Base-by-base conservation (phyloP, 2,888 invertebrate species). In the Stramonita haemastoma region DNA sequence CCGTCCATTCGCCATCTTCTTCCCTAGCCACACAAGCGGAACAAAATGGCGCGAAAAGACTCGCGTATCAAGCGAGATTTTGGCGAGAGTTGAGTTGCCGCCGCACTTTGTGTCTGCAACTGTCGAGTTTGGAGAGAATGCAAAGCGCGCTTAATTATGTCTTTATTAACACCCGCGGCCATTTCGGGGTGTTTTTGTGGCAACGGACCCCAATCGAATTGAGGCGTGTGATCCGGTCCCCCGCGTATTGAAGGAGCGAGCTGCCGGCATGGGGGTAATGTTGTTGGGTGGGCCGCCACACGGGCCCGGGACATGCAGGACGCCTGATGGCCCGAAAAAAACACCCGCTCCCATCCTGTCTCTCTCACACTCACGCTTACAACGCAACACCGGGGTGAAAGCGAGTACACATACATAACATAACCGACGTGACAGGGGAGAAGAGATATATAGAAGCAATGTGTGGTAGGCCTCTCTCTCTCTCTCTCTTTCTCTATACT, bases 101-200 rank as follows among this genome's bases (percentile, higher is more conserved):
- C 86, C 60, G 81, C 81, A 83, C 46, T 83, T 83, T 83, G 81
- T 15, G 36, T 83, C 81, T 46, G 36, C 81, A n/a, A 86, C 32
- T 86, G 60, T 86, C 60, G 60, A 29, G 86, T 77, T 77, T 77
- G 56, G 57, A 56, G 87, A 57, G 57, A 79, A 81, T 5, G 81
- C 88, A 83, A 81, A 83, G 60, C 81, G 66, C 66, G 88, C 60
- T 83, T 88, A 88, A 88, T 88, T 88, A 88, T 83, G 88, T 88
- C 81, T 88, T 88, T 81, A 88, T 88, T 83, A 88, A 83, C 88
- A 56, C 88, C 57, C 60, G 36, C n/a, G 79, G n/a, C 88, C 88
- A 83, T 83, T 60, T 88, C 88, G 11, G 26, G 36, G 26, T 60
- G 88, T 88, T 83, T 57, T 83, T 60, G 56, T 83, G 83, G 34